Evolutionary conservation across 2,888 invertebrate species (phyloP), one percentile per base, ranked within the genome.

Genomic region (Scaptomyza flava): DNA sequence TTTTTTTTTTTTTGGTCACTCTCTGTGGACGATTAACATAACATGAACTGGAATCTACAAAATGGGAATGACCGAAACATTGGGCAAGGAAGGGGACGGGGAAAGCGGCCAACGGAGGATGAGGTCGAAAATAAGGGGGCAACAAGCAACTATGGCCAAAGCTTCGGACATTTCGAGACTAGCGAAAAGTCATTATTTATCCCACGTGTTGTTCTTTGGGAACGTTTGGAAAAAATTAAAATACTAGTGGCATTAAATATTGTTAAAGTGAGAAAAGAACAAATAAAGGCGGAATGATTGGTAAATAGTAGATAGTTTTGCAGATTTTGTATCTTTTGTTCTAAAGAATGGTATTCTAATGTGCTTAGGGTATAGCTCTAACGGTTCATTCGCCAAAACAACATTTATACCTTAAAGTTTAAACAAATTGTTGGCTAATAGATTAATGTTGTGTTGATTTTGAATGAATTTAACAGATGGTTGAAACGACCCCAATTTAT

Each of bases 1-100:
- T 9, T 33, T 33, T 2, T 2, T 8, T 11, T 11, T 33, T 33
- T 50, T 70, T 79, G 68, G 73, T 62, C 47, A 50, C 66, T 80
- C 68, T 57, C 60, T 36, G 12, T 9, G 47, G 42, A 53, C 59
- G 81, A 83, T 83, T 83, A 86, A 72, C 83, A 83, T 83, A 83
- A 84, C 79, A 84, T 81, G 82, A 81, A 81, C 82, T 81, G 69
- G 69, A 79, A 73, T 83, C 41, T 17, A 57, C 71, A 51, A 75
- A 78, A 72, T 79, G 83, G 86, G 83, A 83, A 83, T 86, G 83
- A 83, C 83, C 83, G 76, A 66, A 45, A 57, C 64, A 59, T 33
- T 20, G 8, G 50, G 17, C 42, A 12, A 11, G 14, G 34, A 11
- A 17, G 34, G 17, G 57, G 23, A 12, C 23, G 33, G 27, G 11